Evolutionary conservation across 2,113 vertebrate species (phyloP).

Genomic region (Pterocles burchelli): DNA sequence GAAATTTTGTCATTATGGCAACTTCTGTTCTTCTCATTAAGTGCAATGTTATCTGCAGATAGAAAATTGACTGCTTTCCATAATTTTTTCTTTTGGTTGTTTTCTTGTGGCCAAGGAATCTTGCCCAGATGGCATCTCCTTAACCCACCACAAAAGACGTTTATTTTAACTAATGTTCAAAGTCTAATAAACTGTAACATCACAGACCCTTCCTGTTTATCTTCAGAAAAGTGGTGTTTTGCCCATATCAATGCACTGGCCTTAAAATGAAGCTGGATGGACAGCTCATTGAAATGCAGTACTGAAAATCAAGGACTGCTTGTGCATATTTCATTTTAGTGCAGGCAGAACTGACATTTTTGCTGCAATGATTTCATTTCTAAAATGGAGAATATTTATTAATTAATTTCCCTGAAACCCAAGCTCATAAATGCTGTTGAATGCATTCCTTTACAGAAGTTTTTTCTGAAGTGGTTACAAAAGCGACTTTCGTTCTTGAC

Average conservation of each 20-base stretch:
- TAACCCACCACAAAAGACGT: not conserved
- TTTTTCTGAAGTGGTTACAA: not conserved
- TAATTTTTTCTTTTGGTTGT: not conserved
- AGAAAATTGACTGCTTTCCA: not conserved
- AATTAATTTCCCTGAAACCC: not conserved
- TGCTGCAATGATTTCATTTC: not conserved
- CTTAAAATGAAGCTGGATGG: not conserved
- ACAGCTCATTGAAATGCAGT: not conserved
- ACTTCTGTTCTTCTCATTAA: not conserved
- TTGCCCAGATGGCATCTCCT: not conserved
- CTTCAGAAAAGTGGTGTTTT: not conserved
- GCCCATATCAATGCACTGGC: not conserved
- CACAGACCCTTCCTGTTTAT: not conserved
- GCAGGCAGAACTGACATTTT: not conserved
- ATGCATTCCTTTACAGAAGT: not conserved
- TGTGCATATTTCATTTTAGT: not conserved
- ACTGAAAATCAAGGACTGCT: not conserved
- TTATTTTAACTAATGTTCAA: not conserved
- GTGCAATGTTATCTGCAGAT: fast-evolving
- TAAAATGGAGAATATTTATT: not conserved
- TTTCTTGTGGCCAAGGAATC: not conserved
- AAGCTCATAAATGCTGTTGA: not conserved
- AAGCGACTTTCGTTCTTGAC: not conserved
- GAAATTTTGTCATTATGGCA: not conserved
- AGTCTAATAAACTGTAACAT: not conserved